Evolutionary conservation across 2,797 vertebrate genomes (phyloP).

Genomic region (Sebastes trivittatus): DNA sequence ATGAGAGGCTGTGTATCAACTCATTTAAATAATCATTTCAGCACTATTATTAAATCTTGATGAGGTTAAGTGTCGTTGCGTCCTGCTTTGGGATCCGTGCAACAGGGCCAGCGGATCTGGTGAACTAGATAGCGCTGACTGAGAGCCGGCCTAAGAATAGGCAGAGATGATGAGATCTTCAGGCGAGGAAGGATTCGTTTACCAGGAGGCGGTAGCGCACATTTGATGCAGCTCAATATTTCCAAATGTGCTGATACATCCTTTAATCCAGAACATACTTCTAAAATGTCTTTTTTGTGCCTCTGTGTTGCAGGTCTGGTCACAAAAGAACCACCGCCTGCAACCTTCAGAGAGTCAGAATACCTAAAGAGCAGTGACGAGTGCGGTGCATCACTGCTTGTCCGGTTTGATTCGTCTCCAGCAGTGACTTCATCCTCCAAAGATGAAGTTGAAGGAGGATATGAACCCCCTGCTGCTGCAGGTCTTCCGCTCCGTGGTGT

Average conservation of each 20-base stretch:
- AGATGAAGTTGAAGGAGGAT: slow-evolving; percentile 96
- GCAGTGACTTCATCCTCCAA: slow-evolving; percentile 13
- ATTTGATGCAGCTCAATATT: slow-evolving; percentile 10
- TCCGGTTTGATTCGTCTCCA: slow-evolving; percentile 7
- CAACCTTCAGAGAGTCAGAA: not conserved
- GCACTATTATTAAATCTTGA: not conserved
- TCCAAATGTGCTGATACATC: slow-evolving; percentile 15
- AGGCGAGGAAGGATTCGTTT: slow-evolving; percentile 41
- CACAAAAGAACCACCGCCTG: slow-evolving; percentile 1
- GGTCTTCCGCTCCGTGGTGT: slow-evolving; percentile 91
- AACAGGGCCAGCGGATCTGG: not conserved
- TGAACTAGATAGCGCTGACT: slow-evolving; percentile 44
- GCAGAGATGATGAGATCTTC: not conserved
- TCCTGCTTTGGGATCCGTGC: not conserved
- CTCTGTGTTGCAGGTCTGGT: slow-evolving; percentile 54
- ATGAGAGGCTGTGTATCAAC: not conserved
- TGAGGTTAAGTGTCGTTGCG: not conserved
- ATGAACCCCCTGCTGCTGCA: slow-evolving; percentile 93
- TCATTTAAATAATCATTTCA: not conserved
- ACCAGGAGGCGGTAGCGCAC: slow-evolving; percentile 5
- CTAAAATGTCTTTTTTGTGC: slow-evolving; percentile 30
- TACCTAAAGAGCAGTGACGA: not conserved
- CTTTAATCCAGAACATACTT: not conserved
- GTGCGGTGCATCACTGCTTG: not conserved
- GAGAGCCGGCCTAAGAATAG: slow-evolving; percentile 50